Evolutionary conservation across 2,797 vertebrate species (phyloP).

Genomic region (Gymnoscopelus microlampas): DNA sequence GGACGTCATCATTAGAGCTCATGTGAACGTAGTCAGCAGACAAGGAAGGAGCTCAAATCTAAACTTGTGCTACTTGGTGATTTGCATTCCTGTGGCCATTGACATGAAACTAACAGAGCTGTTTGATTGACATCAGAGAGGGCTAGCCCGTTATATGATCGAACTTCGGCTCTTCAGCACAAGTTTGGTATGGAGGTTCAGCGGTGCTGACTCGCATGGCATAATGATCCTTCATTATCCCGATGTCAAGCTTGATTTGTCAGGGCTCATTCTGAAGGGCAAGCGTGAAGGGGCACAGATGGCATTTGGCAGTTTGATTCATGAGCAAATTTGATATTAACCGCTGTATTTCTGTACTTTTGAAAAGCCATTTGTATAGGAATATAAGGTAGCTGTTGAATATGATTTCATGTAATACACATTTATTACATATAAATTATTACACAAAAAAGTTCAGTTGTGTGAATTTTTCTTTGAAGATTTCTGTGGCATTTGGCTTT

Average conservation of each 20-base stretch:
- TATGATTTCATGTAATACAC: background rate
- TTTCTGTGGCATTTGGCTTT: background rate
- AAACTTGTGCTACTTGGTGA: background rate
- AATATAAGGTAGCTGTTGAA: slow-evolving; percentile 14
- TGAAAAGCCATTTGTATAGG: background rate
- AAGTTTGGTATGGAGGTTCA: slow-evolving; percentile 47
- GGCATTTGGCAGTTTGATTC: slow-evolving; percentile 59
- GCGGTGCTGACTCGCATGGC: slow-evolving; percentile 50
- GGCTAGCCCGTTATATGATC: slow-evolving; percentile 15
- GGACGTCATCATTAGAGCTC: background rate
- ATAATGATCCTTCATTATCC: slow-evolving; percentile 76
- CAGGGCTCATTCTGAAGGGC: slow-evolving; percentile 74
- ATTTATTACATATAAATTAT: background rate
- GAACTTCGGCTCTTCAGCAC: slow-evolving; percentile 36
- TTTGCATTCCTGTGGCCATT: background rate
- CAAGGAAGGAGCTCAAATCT: background rate
- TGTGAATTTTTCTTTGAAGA: background rate
- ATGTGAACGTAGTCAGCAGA: no score
- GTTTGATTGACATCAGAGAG: slow-evolving; percentile 12
- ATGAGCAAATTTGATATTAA: slow-evolving; percentile 52
- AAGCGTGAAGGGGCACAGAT: slow-evolving; percentile 76
- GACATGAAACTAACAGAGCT: background rate
- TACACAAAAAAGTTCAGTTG: background rate
- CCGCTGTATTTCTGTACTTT: slow-evolving; percentile 17
- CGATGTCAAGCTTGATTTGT: slow-evolving; percentile 80